phyloP scores from a whole-genome alignment of 2,888 invertebrate genomes.

The Polyommatus icarus region DNA sequence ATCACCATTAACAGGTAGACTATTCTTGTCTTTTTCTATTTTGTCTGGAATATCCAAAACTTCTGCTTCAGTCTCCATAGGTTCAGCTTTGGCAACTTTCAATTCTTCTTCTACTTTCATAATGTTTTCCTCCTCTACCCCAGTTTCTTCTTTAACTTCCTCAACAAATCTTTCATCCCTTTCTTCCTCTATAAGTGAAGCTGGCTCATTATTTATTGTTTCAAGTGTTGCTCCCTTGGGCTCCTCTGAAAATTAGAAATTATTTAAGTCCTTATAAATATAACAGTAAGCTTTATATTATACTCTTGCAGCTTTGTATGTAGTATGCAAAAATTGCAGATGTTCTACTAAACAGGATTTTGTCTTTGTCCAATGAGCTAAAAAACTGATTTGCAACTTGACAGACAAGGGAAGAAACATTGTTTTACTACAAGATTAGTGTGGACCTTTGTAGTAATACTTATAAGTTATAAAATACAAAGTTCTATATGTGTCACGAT shows the following conservation, averaged over 20 bases:
- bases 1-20: constrained; percentile 67
- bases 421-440: no score
- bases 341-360: no score
- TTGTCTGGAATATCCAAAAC: constrained; percentile 55
- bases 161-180: constrained; percentile 30
- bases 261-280: neutral
- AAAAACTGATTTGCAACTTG: no score
- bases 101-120: constrained; percentile 27
- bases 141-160: constrained; percentile 31
- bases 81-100: constrained; percentile 34
- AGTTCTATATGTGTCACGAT: no score
- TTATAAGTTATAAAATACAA: no score
- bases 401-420: no score
- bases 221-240: constrained; percentile 9
- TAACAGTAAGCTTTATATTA: no score
- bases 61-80: constrained; percentile 50
- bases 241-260: constrained; percentile 20
- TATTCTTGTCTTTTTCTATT: constrained; percentile 57
- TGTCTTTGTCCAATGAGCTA: no score
- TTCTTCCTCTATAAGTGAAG: neutral
- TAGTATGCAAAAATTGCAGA: no score
- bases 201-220: constrained; percentile 2
- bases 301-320: no score
- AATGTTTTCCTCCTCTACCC: constrained; percentile 28
- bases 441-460: no score